Evolutionary conservation across 1,140 invertebrate species (phyloP).

Genomic region (Pemphigus obesinymphae): DNA sequence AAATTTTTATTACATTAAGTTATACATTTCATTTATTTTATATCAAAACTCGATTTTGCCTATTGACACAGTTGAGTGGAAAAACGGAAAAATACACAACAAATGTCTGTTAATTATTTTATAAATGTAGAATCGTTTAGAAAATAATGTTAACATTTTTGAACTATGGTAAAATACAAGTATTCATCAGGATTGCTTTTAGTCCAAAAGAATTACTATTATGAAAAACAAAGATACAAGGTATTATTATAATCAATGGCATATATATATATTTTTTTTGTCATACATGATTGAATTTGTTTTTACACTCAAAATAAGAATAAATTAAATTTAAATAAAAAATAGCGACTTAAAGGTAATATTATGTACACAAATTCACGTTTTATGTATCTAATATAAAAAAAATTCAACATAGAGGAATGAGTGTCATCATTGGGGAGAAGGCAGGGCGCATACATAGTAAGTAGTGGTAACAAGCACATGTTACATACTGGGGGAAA

Average conservation of each 20-base stretch:
- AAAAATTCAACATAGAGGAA: conserved; percentile 4
- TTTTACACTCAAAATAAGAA: background rate
- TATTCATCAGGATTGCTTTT: background rate
- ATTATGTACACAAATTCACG: conserved; percentile 24
- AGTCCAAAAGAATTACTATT: background rate
- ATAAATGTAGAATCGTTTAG: too few species aligned
- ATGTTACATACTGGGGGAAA: too few species aligned
- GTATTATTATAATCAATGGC: background rate
- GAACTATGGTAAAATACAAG: background rate
- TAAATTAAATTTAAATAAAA: conserved; percentile 33
- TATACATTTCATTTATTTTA: too few species aligned
- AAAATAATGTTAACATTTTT: background rate
- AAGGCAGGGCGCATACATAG: background rate
- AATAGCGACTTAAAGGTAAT: conserved; percentile 28
- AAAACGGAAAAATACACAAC: too few species aligned
- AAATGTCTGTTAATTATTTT: too few species aligned
- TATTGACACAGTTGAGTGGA: too few species aligned
- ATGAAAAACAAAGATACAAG: background rate
- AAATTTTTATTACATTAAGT: too few species aligned
- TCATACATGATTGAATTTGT: background rate
- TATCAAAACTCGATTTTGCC: too few species aligned
- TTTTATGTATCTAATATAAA: background rate
- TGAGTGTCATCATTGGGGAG: background rate
- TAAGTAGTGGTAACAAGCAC: background rate
- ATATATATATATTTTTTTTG: background rate